These are phyloP conservation scores for Andrena minutula DNA, from an alignment of 2,888 invertebrate genomes.

Conservation along the genomic window DNA sequence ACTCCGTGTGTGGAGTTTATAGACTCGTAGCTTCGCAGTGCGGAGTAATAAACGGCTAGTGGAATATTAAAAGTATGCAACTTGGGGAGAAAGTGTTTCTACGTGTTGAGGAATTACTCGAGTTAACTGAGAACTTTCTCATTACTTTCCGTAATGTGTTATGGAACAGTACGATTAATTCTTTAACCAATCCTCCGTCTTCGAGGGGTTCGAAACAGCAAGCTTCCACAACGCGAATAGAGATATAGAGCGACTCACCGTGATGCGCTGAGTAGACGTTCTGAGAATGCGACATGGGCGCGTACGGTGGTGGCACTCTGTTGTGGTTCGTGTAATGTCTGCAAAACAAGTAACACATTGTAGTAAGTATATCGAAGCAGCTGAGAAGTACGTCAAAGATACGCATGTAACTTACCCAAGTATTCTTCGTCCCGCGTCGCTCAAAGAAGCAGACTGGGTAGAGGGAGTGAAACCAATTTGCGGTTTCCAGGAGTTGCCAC, in stretches of 20 bases:
- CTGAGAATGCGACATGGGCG: constrained; percentile 78
- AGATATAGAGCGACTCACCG: constrained; percentile 72
- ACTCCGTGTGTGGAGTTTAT: neutral
- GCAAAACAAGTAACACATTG: constrained; percentile 42
- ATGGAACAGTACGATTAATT: too few relatives aligned
- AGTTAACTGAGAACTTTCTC: too few relatives aligned
- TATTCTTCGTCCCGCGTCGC: constrained; percentile 91
- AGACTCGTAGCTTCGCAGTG: too few relatives aligned
- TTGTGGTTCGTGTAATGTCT: constrained; percentile 81
- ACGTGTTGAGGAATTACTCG: too few relatives aligned
- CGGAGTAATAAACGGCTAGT: too few relatives aligned
- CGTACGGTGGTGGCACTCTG: constrained; percentile 80
- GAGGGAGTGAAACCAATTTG: constrained; percentile 91
- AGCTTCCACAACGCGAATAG: neutral
- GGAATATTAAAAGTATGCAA: too few relatives aligned
- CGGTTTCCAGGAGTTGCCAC: constrained; percentile 88
- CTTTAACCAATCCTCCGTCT: neutral
- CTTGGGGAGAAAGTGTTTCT: too few relatives aligned
- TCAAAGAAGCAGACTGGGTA: constrained; percentile 88
- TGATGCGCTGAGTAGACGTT: constrained; percentile 63
- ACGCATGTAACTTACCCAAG: constrained; percentile 85
- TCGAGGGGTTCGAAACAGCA: neutral
- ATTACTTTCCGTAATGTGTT: too few relatives aligned
- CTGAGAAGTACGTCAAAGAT: neutral
- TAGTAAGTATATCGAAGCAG: neutral